Conservation (phyloP, 2,888 invertebrate genomes). For the Didymodactylos carnosus region DNA sequence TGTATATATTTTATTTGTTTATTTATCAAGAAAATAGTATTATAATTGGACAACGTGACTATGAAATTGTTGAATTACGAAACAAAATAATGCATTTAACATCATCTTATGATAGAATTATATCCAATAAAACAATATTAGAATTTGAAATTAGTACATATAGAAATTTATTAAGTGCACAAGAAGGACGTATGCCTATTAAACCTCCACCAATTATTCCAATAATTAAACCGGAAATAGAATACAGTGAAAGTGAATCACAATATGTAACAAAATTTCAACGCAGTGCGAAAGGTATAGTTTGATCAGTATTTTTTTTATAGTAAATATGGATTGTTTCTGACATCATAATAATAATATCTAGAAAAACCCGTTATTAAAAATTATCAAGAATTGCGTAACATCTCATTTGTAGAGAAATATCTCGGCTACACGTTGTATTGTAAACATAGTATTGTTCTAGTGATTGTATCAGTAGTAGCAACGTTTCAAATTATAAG, state of each 20-base stretch:
- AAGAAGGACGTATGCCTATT: too few species aligned
- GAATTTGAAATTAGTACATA: slow-evolving; percentile 41
- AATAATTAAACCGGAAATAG: slow-evolving; percentile 34
- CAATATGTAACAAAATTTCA: slow-evolving; percentile 40
- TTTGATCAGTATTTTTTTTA: too few species aligned
- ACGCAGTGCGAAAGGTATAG: slow-evolving; percentile 34
- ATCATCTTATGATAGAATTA: slow-evolving; percentile 19
- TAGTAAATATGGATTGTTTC: too few species aligned
- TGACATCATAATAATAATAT: too few species aligned
- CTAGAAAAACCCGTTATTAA: too few species aligned
- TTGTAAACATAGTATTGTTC: too few species aligned
- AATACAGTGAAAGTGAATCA: too few species aligned
- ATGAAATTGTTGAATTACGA: slow-evolving; percentile 10
- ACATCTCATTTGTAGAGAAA: too few species aligned
- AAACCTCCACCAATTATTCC: slow-evolving; percentile 10
- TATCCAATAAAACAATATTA: slow-evolving; percentile 39
- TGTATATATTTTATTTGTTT: neutral
- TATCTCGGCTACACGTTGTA: too few species aligned
- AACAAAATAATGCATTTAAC: slow-evolving; percentile 3
- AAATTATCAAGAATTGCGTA: too few species aligned
- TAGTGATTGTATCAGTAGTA: too few species aligned
- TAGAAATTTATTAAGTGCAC: slow-evolving; percentile 39
- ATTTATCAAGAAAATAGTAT: slow-evolving; percentile 3
- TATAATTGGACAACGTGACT: slow-evolving; percentile 6
- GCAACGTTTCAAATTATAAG: too few species aligned